Base-by-base conservation (phyloP, 2,888 invertebrate species). In the Chrysotoxum bicinctum region DNA sequence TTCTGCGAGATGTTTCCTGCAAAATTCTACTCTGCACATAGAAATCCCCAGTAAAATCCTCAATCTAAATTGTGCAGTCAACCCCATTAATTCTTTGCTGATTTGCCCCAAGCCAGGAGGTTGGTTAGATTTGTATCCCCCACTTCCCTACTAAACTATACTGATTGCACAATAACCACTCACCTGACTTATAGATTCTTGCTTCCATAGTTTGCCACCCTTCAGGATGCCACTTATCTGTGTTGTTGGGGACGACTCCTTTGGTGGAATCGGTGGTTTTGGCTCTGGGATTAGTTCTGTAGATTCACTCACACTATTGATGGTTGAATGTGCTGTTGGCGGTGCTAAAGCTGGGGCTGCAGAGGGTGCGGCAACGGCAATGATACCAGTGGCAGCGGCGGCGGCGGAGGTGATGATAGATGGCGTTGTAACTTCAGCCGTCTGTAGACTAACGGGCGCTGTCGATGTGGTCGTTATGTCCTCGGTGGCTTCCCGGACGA, bases 181-280 rank as follows among this genome's bases (percentile, higher is more conserved):
- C 88, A 94, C 94, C 93, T 94, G 94, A 87, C 93, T 93, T 87
- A 90, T 90, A 56, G 91, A 93, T 73, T 94, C 90, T 77, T 94
- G 94, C 88, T 95, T 95, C 96, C 96, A 96, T 14, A 96, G 93
- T 83, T 95, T 93, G 9, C 96, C 96, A 14, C 96, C 96, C 90
- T 96, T 96, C 5, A 96, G 92, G 80, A 96, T 96, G 32, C 96
- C 96, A 58, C 94, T 95, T 37, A 95, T 93, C 73, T 93, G 93
- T 82, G 93, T 92, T 1, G 95, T 92, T 1, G 95, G 94, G 0
- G 94, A 94, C 78, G 91, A 93, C 76, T 94, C 94, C 35, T 92
- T 90, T 72, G 91, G 91, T 79, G 90, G 89, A 88, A 90, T 90
- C 87, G 90, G 90, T 70, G 90, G 90, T 75, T 90, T 91, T 70